phyloP scores from a whole-genome alignment of 1,140 invertebrate genomes.

The Zaprionus tsacasi region DNA sequence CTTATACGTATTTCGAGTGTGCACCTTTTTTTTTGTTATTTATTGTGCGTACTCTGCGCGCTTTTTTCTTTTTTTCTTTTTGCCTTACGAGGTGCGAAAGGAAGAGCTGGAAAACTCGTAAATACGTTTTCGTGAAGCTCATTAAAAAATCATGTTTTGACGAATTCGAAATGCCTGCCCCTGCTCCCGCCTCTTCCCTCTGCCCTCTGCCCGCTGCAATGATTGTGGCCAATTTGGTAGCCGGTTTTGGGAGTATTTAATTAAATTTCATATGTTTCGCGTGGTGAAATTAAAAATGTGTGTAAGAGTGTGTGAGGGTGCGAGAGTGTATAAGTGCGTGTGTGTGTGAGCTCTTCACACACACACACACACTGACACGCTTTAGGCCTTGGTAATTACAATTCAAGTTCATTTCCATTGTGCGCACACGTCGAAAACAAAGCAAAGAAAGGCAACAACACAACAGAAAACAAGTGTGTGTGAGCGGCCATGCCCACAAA shows the following conservation, averaged over 20 bases:
- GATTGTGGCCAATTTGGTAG: conserved; percentile 66
- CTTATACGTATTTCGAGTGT: conserved; percentile 21
- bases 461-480: conserved; percentile 12
- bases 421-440: conserved; percentile 30
- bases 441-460: conserved; percentile 36
- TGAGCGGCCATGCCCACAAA: conserved; percentile 9
- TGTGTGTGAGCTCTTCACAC: conserved; percentile 12
- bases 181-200: neutral
- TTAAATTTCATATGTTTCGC: conserved; percentile 62
- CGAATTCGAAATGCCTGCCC: neutral
- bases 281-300: conserved; percentile 58
- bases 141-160: conserved; percentile 73
- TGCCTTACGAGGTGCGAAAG: conserved; percentile 67
- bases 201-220: neutral
- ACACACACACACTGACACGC: conserved; percentile 31
- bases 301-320: conserved; percentile 13
- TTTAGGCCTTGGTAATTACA: conserved; percentile 73
- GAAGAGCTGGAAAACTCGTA: conserved; percentile 50
- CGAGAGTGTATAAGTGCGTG: conserved; percentile 13
- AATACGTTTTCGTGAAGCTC: conserved; percentile 63
- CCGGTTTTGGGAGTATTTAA: conserved; percentile 50
- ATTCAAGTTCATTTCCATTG: conserved; percentile 75
- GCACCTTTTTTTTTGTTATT: conserved; percentile 23
- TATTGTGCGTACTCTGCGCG: conserved; percentile 55
- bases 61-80: neutral